These are phyloP conservation scores for Galerucella nymphaeae DNA, from an alignment of 2,888 invertebrate species.

Conservation along the genomic window DNA sequence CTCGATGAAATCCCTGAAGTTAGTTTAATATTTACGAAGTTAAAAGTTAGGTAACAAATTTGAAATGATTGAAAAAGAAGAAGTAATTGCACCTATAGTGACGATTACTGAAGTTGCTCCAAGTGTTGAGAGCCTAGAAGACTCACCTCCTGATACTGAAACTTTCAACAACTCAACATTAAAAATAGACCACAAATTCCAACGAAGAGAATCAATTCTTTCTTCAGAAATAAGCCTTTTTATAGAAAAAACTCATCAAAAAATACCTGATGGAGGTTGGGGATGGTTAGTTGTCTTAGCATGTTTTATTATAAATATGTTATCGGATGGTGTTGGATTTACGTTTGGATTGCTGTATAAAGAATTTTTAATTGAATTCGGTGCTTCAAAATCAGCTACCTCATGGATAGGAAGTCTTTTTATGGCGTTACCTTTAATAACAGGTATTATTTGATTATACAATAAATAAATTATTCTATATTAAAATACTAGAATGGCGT, in stretches of 20 bases:
- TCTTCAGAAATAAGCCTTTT: slow-evolving; percentile 48
- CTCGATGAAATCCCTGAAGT: not conserved
- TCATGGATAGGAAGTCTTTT: slow-evolving; percentile 66
- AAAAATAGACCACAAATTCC: slow-evolving; percentile 37
- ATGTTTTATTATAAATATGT: slow-evolving; percentile 85
- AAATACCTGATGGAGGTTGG: slow-evolving; percentile 86
- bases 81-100: slow-evolving; percentile 37
- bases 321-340: slow-evolving; percentile 93
- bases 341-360: slow-evolving; percentile 93
- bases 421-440: slow-evolving; percentile 72
- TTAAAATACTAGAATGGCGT: no score
- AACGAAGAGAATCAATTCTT: slow-evolving; percentile 47
- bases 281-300: slow-evolving; percentile 91
- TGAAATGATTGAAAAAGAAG: slow-evolving; percentile 16
- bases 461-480: no score
- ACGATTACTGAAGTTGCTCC: slow-evolving; percentile 42
- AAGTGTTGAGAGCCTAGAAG: slow-evolving; percentile 32
- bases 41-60: not conserved
- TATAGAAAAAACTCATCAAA: slow-evolving; percentile 62
- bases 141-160: slow-evolving; percentile 18
- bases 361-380: slow-evolving; percentile 73
- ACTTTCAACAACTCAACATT: slow-evolving; percentile 16
- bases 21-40: not conserved
- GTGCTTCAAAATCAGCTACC: slow-evolving; percentile 73
- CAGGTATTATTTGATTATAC: slow-evolving; percentile 32